Conservation (phyloP, 2,888 invertebrate species). For the Rhogogaster chlorosoma region DNA sequence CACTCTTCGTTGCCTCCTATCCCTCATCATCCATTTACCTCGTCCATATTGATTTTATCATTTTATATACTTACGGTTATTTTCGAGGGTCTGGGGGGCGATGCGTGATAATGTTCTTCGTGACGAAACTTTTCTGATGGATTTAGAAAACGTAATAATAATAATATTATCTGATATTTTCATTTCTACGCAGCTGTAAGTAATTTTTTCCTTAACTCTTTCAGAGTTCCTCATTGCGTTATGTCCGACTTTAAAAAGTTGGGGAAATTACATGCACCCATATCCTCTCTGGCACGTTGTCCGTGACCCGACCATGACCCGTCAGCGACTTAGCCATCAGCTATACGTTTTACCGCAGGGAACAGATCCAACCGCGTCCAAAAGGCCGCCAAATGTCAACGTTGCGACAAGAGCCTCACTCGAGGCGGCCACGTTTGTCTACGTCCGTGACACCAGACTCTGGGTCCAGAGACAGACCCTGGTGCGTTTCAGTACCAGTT, state of each 20-base stretch:
- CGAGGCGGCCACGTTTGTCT: constrained; percentile 46
- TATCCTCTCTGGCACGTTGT: neutral
- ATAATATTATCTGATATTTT: neutral
- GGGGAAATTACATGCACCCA: neutral
- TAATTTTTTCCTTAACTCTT: neutral
- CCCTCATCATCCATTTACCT: neutral
- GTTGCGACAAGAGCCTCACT: constrained; percentile 41
- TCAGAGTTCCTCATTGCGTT: neutral
- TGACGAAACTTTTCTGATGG: neutral
- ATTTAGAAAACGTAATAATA: neutral
- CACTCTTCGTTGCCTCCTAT: constrained; percentile 9
- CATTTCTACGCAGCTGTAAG: neutral
- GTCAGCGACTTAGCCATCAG: constrained; percentile 30
- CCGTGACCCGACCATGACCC: constrained; percentile 44
- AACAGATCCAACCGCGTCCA: constrained; percentile 33
- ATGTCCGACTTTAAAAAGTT: neutral
- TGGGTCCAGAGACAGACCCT: constrained; percentile 9
- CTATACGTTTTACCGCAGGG: constrained; percentile 39
- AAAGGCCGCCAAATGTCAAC: constrained; percentile 47
- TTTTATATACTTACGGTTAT: neutral
- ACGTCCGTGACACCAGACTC: constrained; percentile 43
- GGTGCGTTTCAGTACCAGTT: constrained; percentile 25
- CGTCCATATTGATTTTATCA: constrained; percentile 18
- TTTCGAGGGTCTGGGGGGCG: neutral
- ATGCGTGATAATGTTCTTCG: neutral